These are phyloP conservation scores for Eristalis tenax DNA, from an alignment of 2,888 invertebrate species.

Conservation along the genomic window DNA sequence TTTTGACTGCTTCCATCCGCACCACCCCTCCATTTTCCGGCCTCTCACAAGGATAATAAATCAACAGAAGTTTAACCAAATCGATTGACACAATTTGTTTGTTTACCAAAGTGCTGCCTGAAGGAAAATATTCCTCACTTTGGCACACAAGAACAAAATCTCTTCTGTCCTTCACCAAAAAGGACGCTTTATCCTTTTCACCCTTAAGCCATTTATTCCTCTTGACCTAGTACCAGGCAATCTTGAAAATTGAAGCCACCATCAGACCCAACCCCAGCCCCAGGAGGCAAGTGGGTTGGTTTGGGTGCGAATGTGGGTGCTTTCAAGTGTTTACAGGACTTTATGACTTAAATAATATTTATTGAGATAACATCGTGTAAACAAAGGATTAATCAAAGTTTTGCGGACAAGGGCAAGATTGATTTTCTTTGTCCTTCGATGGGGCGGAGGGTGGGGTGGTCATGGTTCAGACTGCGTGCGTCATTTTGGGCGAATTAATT, in stretches of 20 bases:
- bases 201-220: conserved; percentile 24
- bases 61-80: conserved; percentile 26
- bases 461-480: no score
- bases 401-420: conserved; percentile 6
- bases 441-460: no score
- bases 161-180: background rate
- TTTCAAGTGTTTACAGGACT: background rate
- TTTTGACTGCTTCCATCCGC: background rate
- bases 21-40: background rate
- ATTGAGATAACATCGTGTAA: conserved; percentile 18
- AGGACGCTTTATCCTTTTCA: conserved; percentile 17
- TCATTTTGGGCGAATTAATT: conserved; percentile 28
- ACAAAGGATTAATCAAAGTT: conserved; percentile 49
- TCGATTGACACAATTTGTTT: conserved; percentile 38
- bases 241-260: conserved; percentile 10
- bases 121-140: background rate
- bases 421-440: background rate
- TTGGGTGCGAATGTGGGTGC: background rate
- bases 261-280: background rate
- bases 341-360: conserved; percentile 34
- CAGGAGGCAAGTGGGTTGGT: background rate
- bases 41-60: conserved; percentile 16
- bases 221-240: conserved; percentile 31
- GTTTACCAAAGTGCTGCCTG: conserved; percentile 22
- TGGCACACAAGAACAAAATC: background rate